phyloP scores from a whole-genome alignment of 2,888 invertebrate genomes.

The Apamea monoglypha region DNA sequence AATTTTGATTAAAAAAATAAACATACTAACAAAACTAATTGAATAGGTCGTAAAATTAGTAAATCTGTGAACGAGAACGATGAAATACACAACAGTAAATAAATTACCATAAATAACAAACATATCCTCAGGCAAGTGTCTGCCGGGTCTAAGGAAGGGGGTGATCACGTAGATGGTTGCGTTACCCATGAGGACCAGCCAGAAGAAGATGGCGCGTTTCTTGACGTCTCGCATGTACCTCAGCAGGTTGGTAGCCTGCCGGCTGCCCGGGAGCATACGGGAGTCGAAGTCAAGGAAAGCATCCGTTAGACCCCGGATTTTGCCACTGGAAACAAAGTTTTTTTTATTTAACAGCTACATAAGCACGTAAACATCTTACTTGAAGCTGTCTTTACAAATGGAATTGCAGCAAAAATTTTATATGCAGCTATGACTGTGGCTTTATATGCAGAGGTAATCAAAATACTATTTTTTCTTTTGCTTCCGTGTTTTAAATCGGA shows the following conservation, averaged over 20 bases:
- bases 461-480: neutral
- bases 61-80: neutral
- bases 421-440: neutral
- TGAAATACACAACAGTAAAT: neutral
- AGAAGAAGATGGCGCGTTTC: slow-evolving; percentile 60
- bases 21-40: neutral
- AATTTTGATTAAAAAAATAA: neutral
- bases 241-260: slow-evolving; percentile 60
- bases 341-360: neutral
- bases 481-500: neutral
- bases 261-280: slow-evolving; percentile 47
- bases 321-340: slow-evolving; percentile 45
- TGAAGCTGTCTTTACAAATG: neutral
- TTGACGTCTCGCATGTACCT: slow-evolving; percentile 54
- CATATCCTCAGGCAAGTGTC: slow-evolving; percentile 54
- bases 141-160: slow-evolving; percentile 35
- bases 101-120: slow-evolving; percentile 57
- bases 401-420: neutral
- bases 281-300: slow-evolving; percentile 65
- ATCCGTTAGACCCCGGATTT: slow-evolving; percentile 61
- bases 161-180: slow-evolving; percentile 18
- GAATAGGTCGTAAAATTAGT: neutral
- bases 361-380: neutral
- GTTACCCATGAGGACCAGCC: slow-evolving; percentile 49
- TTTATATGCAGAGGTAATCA: neutral